These are phyloP conservation scores for Habropoda laboriosa DNA, from an alignment of 1,140 invertebrate genomes.

Conservation along the genomic window DNA sequence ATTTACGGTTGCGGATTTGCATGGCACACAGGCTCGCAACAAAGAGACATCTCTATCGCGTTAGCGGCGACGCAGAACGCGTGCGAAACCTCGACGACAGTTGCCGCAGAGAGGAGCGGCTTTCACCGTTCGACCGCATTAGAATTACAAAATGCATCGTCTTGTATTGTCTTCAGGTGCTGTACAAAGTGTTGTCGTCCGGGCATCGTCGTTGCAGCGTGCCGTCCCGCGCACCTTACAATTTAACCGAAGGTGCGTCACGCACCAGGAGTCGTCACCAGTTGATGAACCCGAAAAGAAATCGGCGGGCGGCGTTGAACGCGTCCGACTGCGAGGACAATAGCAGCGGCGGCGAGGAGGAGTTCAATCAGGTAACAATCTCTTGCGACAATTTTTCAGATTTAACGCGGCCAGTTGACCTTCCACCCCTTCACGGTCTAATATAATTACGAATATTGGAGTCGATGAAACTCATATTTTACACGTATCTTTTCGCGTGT, in stretches of 20 bases:
- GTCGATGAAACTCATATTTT: too few relatives aligned
- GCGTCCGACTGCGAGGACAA: constrained; percentile 81
- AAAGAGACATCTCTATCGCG: not conserved
- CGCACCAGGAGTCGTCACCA: constrained; percentile 75
- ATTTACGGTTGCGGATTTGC: constrained; percentile 29
- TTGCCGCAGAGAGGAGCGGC: not conserved
- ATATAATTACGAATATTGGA: too few relatives aligned
- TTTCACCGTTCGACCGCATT: constrained; percentile 11
- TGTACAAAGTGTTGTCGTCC: constrained; percentile 75
- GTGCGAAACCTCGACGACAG: not conserved
- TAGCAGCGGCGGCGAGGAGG: constrained; percentile 81
- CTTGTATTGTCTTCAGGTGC: constrained; percentile 68
- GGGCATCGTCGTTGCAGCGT: constrained; percentile 72
- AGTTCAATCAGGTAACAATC: constrained; percentile 75
- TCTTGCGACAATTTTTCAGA: not conserved
- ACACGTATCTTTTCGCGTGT: too few relatives aligned
- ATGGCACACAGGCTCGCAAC: not conserved
- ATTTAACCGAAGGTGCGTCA: constrained; percentile 71
- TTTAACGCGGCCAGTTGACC: too few relatives aligned
- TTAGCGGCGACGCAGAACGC: not conserved
- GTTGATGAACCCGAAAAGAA: constrained; percentile 74
- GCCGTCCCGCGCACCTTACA: constrained; percentile 75
- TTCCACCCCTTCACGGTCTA: too few relatives aligned
- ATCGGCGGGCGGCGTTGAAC: constrained; percentile 73
- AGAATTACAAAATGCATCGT: constrained; percentile 45